These are phyloP conservation scores for Pogonocichla stellata DNA, from an alignment of 2,113 vertebrate genomes.

Conservation along the genomic window DNA sequence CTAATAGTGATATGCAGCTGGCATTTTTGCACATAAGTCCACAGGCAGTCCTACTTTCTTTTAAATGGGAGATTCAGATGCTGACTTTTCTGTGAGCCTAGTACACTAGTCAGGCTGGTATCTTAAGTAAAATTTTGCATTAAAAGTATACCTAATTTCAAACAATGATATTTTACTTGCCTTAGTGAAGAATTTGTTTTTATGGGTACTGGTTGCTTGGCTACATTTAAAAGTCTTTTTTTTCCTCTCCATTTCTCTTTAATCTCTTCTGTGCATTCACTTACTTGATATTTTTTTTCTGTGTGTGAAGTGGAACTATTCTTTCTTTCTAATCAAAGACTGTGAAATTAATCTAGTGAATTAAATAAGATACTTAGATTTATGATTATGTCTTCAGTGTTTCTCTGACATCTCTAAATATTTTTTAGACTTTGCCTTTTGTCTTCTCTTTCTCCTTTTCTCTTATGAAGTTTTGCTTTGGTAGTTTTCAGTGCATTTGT, in stretches of 20 bases:
- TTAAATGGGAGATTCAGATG: neutral
- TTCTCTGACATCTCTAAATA: conserved; percentile 14
- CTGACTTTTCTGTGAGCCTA: neutral
- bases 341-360: conserved; percentile 5
- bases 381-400: neutral
- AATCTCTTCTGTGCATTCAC: neutral
- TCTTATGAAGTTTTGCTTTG: neutral
- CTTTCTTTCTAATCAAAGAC: neutral
- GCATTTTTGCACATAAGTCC: neutral
- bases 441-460: neutral
- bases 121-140: neutral
- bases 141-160: neutral
- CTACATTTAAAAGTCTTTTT: neutral
- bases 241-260: neutral
- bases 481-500: neutral
- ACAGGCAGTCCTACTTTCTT: neutral
- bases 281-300: neutral
- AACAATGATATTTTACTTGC: neutral
- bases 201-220: neutral
- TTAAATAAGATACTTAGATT: conserved; percentile 17
- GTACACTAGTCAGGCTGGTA: neutral
- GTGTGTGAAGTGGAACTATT: neutral
- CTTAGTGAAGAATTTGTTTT: neutral
- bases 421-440: neutral
- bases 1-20: neutral